Conservation (phyloP, 2,888 invertebrate species). For the Tachina lurida region DNA sequence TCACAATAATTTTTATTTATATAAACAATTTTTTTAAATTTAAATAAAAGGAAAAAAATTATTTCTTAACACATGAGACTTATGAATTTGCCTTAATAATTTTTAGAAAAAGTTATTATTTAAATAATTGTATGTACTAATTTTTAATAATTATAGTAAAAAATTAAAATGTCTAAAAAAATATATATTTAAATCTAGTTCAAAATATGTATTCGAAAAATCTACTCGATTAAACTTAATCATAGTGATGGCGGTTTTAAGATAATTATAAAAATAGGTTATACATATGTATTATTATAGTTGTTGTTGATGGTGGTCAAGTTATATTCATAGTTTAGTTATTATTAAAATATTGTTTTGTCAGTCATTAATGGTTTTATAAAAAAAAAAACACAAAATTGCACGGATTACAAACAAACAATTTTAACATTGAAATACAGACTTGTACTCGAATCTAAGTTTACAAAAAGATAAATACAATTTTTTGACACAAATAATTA, state of each 20-base stretch:
- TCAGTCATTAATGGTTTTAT: conserved; percentile 49
- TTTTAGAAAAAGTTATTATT: conserved; percentile 50
- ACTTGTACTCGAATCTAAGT: conserved; percentile 3
- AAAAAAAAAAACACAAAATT: conserved; percentile 57
- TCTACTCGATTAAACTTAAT: conserved; percentile 55
- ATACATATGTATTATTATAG: conserved; percentile 30
- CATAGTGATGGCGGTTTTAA: conserved; percentile 66
- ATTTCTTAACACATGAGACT: conserved; percentile 60
- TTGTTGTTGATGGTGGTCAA: conserved; percentile 61
- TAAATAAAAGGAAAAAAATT: conserved; percentile 73
- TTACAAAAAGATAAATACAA: neutral
- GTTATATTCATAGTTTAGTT: conserved; percentile 46
- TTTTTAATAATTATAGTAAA: conserved; percentile 15
- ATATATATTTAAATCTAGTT: conserved; percentile 15
- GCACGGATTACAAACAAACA: conserved; percentile 54
- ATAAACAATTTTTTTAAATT: conserved; percentile 80
- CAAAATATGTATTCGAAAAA: conserved; percentile 30
- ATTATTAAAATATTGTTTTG: conserved; percentile 59
- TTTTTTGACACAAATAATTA: conserved; percentile 11
- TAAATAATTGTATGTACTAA: conserved; percentile 27
- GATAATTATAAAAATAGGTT: conserved; percentile 41
- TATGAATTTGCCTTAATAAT: conserved; percentile 51
- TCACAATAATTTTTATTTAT: conserved; percentile 81
- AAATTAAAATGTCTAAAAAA: conserved; percentile 34
- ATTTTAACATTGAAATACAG: conserved; percentile 46